Evolutionary conservation across 2,888 invertebrate species (phyloP).

Genomic region (Melinopterus prodromus): DNA sequence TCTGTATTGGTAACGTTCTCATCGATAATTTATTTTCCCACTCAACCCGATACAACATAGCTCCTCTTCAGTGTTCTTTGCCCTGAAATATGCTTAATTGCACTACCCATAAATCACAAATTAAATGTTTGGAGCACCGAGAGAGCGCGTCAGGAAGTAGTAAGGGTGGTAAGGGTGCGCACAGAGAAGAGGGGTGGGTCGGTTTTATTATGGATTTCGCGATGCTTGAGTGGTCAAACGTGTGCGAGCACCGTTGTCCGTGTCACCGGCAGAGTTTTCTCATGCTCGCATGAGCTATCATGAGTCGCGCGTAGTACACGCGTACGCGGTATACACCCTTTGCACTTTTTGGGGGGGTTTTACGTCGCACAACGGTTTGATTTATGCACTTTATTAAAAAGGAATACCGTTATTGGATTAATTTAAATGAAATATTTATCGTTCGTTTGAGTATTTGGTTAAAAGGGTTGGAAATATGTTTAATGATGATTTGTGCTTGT

Average conservation of each 20-base stretch:
- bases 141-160: not conserved
- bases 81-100: not conserved
- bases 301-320: not conserved
- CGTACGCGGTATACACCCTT: not conserved
- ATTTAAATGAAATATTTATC: not conserved
- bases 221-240: not conserved
- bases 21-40: too few relatives aligned
- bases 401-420: not conserved
- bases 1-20: too few relatives aligned
- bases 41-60: not conserved
- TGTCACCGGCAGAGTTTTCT: not conserved
- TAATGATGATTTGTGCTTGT: too few relatives aligned
- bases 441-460: too few relatives aligned
- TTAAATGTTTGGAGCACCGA: not conserved
- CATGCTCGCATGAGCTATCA: not conserved
- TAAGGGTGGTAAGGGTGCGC: not conserved
- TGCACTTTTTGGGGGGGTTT: not conserved
- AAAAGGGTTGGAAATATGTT: too few relatives aligned
- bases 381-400: not conserved
- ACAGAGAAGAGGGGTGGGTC: not conserved
- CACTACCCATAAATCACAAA: not conserved
- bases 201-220: slow-evolving; percentile 4
- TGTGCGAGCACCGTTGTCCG: not conserved
- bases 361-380: not conserved
- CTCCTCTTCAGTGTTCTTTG: not conserved